These are phyloP conservation scores for Notechis scutatus DNA, from an alignment of 2,113 vertebrate genomes.

Conservation along the genomic window DNA sequence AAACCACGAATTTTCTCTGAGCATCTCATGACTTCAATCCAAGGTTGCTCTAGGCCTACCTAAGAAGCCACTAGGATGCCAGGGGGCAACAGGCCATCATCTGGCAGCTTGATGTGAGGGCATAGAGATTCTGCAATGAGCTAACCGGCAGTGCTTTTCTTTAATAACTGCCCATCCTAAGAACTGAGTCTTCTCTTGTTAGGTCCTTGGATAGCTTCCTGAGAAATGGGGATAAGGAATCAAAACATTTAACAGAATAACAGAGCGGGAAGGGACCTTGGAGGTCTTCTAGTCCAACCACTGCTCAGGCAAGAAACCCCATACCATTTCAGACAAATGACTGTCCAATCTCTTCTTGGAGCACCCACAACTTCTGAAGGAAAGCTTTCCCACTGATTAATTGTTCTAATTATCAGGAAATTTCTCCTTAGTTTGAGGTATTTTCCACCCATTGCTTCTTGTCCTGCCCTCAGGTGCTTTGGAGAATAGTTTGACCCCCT, in stretches of 20 bases:
- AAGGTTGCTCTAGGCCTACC: neutral
- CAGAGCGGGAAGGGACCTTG: too few species aligned
- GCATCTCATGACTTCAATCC: neutral
- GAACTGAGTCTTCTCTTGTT: neutral
- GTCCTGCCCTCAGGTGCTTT: too few species aligned
- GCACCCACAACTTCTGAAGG: too few species aligned
- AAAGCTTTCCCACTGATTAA: too few species aligned
- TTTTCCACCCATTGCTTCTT: too few species aligned
- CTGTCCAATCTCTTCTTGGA: too few species aligned
- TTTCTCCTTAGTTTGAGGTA: too few species aligned
- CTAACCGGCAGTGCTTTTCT: neutral
- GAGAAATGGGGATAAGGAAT: neutral
- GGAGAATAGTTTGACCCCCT: too few species aligned
- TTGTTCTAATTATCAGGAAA: too few species aligned
- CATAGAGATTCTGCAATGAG: neutral
- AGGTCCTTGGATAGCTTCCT: neutral
- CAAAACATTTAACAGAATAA: neutral
- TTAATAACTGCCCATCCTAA: neutral
- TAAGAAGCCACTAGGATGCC: neutral
- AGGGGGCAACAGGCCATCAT: neutral
- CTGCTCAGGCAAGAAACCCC: too few species aligned
- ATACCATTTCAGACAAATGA: too few species aligned
- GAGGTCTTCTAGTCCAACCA: too few species aligned
- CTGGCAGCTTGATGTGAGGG: slow-evolving; percentile 6
- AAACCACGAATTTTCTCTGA: neutral